Percentiles rank a stretch among this genome's conserved stretches.
These are phyloP conservation scores for Pelodytes ibericus DNA, from an alignment of 2,797 vertebrate genomes.

Conservation along the genomic window DNA sequence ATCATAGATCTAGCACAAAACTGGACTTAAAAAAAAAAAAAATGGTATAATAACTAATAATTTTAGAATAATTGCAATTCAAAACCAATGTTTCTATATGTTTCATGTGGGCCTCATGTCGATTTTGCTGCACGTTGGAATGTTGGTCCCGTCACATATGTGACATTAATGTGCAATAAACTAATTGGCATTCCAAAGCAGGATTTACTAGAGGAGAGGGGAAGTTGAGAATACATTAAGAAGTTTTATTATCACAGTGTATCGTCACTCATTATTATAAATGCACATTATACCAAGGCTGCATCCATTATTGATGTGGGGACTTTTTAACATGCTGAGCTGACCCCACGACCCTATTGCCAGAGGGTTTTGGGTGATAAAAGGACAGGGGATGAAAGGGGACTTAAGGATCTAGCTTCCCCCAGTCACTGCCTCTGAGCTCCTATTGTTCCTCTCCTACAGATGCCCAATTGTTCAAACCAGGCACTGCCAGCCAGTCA, in stretches of 20 bases:
- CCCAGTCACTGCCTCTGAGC: constrained; percentile 36
- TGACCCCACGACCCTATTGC: constrained; percentile 44
- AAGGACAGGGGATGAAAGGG: constrained; percentile 48
- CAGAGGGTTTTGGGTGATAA: constrained; percentile 50
- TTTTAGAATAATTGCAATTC: too few relatives aligned
- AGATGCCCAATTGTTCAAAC: constrained; percentile 53
- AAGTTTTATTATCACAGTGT: constrained; percentile 2
- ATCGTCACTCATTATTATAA: constrained; percentile 12
- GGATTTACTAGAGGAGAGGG: background rate
- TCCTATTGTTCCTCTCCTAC: constrained; percentile 44
- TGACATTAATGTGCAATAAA: background rate
- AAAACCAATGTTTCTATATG: too few relatives aligned
- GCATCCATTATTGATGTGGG: constrained; percentile 28
- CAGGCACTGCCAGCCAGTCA: constrained; percentile 31
- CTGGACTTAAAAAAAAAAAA: too few relatives aligned
- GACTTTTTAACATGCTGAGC: constrained; percentile 25
- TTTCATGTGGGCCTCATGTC: too few relatives aligned
- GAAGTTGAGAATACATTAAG: background rate
- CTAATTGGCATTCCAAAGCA: background rate
- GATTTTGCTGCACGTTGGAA: too few relatives aligned
- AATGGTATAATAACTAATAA: too few relatives aligned
- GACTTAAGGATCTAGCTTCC: constrained; percentile 15
- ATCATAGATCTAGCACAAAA: too few relatives aligned
- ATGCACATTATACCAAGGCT: constrained; percentile 11
- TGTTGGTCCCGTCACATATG: too few relatives aligned